A percentile compares a stretch with the other conserved stretches of the same genome.
Evolutionary conservation across 1,140 invertebrate species (phyloP).

Genomic region (Aricia agestis): DNA sequence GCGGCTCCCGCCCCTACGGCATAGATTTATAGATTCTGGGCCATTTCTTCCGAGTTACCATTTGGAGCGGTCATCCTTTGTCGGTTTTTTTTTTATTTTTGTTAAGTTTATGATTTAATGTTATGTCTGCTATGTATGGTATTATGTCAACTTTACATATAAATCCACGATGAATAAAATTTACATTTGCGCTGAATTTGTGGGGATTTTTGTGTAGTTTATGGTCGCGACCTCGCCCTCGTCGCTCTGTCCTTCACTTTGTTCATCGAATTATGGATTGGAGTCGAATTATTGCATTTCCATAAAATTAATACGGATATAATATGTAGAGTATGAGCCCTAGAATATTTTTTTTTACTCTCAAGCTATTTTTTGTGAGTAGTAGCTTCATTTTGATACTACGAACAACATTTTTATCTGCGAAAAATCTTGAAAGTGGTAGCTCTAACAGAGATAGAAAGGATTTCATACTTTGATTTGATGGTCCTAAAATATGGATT

Average conservation of each 20-base stretch:
- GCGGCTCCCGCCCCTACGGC: not conserved
- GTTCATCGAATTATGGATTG: not conserved
- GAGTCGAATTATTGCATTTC: not conserved
- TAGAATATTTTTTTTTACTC: no score
- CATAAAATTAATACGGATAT: no score
- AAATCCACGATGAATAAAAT: slow-evolving; percentile 14
- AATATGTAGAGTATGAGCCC: no score
- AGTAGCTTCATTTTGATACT: no score
- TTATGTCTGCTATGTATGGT: slow-evolving; percentile 34
- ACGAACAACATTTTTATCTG: no score
- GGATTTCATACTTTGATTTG: no score
- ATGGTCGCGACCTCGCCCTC: not conserved
- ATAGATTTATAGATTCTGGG: slow-evolving; percentile 62
- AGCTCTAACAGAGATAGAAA: no score
- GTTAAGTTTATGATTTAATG: slow-evolving; percentile 58
- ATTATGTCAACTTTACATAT: slow-evolving; percentile 14
- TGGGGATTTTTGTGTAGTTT: not conserved
- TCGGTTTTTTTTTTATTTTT: slow-evolving; percentile 45
- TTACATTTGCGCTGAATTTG: not conserved
- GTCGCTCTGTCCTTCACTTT: not conserved
- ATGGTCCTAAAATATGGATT: no score
- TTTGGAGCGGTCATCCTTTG: slow-evolving; percentile 46
- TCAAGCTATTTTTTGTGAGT: no score
- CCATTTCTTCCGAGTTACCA: slow-evolving; percentile 51
- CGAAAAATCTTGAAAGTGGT: no score